Conservation (phyloP, 2,113 vertebrate species). For the Cryptotis parvus region DNA sequence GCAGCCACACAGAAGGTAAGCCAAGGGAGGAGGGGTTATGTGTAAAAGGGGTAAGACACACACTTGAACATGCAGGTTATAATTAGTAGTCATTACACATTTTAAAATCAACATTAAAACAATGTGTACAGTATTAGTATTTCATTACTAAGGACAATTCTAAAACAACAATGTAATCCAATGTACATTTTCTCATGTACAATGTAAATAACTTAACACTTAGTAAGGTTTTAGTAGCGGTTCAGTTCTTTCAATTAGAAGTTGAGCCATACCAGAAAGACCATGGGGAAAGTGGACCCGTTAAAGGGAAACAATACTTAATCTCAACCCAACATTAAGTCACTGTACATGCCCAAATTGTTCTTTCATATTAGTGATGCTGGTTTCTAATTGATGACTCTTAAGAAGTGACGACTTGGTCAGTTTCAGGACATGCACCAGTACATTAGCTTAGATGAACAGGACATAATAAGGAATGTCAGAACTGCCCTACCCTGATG, state of each 20-base stretch:
- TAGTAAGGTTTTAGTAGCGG: slow-evolving; percentile 84
- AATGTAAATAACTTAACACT: slow-evolving; percentile 86
- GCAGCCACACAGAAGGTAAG: slow-evolving; percentile 92
- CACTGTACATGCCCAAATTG: slow-evolving; percentile 73
- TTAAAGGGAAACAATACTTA: slow-evolving; percentile 92
- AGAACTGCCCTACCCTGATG: slow-evolving; percentile 70
- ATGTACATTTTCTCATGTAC: slow-evolving; percentile 88
- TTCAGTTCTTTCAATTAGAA: slow-evolving; percentile 86
- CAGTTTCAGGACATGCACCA: slow-evolving; percentile 74
- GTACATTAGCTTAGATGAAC: slow-evolving; percentile 73
- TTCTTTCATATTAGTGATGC: slow-evolving; percentile 77
- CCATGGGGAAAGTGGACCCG: slow-evolving; percentile 81
- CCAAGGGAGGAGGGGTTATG: slow-evolving; percentile 90
- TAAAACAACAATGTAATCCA: slow-evolving; percentile 88
- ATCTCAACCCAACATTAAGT: slow-evolving; percentile 70
- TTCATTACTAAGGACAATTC: slow-evolving; percentile 86
- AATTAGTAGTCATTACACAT: slow-evolving; percentile 89
- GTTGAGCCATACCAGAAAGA: slow-evolving; percentile 85
- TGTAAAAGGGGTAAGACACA: slow-evolving; percentile 93
- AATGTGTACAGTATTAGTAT: slow-evolving; percentile 90
- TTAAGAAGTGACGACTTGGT: slow-evolving; percentile 59
- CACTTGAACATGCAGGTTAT: slow-evolving; percentile 94
- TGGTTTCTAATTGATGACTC: slow-evolving; percentile 74
- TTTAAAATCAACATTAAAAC: slow-evolving; percentile 89
- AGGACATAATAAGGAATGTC: slow-evolving; percentile 70